These are phyloP conservation scores for Epinephelus malabaricus DNA, from an alignment of 2,797 vertebrate species.

Conservation along the genomic window DNA sequence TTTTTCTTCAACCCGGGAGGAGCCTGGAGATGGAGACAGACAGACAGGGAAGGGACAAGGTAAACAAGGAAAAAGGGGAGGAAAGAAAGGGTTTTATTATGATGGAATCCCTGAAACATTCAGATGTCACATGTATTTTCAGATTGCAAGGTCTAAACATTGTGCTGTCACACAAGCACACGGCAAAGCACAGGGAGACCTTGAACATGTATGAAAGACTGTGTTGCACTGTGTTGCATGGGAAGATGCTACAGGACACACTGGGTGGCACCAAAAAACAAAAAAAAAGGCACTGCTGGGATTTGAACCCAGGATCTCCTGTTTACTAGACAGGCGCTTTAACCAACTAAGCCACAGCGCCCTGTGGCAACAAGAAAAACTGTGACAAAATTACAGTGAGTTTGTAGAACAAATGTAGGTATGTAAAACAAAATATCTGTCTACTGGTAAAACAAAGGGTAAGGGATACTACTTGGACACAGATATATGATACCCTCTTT, in stretches of 20 bases:
- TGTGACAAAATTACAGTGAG: too few species aligned
- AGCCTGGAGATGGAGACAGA: slow-evolving; percentile 82
- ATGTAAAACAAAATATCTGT: not conserved
- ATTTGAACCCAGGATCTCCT: slow-evolving; percentile 25
- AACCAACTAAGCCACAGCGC: slow-evolving; percentile 23
- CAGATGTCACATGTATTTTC: not conserved
- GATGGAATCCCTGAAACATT: not conserved
- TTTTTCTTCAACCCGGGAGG: slow-evolving; percentile 98
- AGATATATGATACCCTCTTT: not conserved
- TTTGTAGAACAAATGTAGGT: too few species aligned
- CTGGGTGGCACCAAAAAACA: not conserved
- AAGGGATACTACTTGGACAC: not conserved
- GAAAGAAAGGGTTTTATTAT: not conserved
- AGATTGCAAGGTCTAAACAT: not conserved
- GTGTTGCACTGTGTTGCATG: not conserved
- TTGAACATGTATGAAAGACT: not conserved
- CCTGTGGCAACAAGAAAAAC: not conserved
- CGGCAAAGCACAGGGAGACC: not conserved
- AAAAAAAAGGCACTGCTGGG: slow-evolving; percentile 24
- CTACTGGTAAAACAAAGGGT: not conserved
- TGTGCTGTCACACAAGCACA: not conserved
- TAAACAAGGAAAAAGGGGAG: not conserved
- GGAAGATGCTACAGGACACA: not conserved
- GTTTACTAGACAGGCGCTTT: slow-evolving; percentile 12
- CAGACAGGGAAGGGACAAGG: not conserved